Base-by-base conservation (phyloP, 2,797 vertebrate genomes). In the Protosalanx chinensis region DNA sequence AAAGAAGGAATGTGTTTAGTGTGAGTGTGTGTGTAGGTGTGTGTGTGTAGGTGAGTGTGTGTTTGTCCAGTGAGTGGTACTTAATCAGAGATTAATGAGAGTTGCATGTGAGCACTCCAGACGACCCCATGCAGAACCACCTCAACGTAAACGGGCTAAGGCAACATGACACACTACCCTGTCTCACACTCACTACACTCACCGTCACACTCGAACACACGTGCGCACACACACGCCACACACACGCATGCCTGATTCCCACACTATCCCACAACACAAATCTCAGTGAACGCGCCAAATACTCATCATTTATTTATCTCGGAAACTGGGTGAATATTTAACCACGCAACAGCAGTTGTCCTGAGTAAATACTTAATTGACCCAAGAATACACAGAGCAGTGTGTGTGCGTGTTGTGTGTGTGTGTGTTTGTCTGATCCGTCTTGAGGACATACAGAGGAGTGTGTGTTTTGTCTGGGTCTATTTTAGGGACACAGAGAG, bases 301-400 rank as follows among this genome's bases (percentile, higher is more conserved):
- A 72, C 88, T 89, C 85, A 92, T 94, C 74, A 88, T 90, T 93
- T 87, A 93, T 94, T 94, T 80, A 93, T 90, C 63, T 80, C 82
- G 89, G 90, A 91, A 92, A 93, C 90, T 84, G 75, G 88, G 87
- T 92, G 84, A 91, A 91, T 88, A 90, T 92, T 93, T 94, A 90
- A 90, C 87, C 82, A 61, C 79, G 78, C 84, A 65, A 72, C 73
- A 80, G 82, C 85, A 85, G 88, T 82, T 88, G 80, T 88, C 76
- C 86, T 84, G 82, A 75, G 89, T 95, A 89, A 94, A 93, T 90
- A 84, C 88, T 87, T 91, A 86, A 90, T 89, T 88, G 86, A 73
- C 84, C 84, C 74, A 75, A 71, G 74, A 76, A 62, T 88, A 83
- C 81, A 88, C 79, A 88, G 80, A 81, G 70, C 64, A 65, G 75